Conservation (phyloP, 92 coral and sea anemone genomes). For the Anthopleura xanthogrammica region DNA sequence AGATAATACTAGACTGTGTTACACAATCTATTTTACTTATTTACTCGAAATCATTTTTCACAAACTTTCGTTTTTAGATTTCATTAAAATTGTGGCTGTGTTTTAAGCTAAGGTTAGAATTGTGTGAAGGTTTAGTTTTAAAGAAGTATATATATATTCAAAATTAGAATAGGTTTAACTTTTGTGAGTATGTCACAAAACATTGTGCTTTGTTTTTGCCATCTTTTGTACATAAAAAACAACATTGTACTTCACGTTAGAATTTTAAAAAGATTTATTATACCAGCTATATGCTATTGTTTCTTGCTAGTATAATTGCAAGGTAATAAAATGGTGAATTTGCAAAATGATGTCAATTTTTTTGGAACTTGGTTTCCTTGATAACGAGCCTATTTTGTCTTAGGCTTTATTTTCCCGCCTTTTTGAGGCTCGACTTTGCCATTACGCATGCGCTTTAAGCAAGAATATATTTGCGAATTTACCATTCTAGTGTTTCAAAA, state of each 20-base stretch:
- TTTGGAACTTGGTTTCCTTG: neutral
- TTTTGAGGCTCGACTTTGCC: neutral
- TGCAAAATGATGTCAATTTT: neutral
- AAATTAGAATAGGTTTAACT: neutral
- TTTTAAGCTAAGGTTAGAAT: neutral
- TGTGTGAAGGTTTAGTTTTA: neutral
- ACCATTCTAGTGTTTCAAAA: neutral
- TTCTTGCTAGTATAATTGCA: neutral
- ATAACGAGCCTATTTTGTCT: neutral
- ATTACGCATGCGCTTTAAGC: neutral
- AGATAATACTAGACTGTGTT: neutral
- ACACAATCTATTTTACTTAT: neutral
- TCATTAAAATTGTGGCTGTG: neutral
- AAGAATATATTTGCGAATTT: neutral
- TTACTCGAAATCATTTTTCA: neutral
- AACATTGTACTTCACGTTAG: neutral
- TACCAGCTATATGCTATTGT: neutral
- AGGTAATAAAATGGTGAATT: constrained; percentile 6
- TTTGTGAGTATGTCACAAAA: too few species aligned
- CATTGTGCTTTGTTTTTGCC: neutral
- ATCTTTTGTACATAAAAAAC: neutral
- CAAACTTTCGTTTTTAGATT: neutral
- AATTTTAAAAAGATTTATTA: constrained; percentile 2
- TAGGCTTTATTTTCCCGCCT: neutral
- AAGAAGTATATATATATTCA: neutral